Conservation (phyloP, 2,888 invertebrate genomes). For the Agrotis clavis region DNA sequence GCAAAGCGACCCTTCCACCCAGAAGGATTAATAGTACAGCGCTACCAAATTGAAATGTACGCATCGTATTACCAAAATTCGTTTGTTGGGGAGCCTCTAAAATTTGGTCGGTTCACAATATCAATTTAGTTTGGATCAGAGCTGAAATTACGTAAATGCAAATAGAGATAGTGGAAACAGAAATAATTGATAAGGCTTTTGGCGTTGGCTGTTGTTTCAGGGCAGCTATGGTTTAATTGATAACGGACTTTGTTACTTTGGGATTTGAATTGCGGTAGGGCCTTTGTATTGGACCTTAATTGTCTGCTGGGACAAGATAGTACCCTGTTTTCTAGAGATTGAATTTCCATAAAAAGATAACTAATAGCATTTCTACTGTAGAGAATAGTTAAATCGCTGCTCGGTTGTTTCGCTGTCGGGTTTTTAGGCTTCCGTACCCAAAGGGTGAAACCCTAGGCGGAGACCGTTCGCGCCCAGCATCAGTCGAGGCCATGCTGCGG, state of each 20-base stretch:
- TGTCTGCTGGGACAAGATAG: constrained; percentile 23
- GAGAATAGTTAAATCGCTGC: too few relatives aligned
- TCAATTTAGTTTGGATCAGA: constrained; percentile 73
- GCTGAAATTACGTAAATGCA: constrained; percentile 66
- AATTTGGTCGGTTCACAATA: constrained; percentile 66
- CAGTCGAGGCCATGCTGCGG: too few relatives aligned
- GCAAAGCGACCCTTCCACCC: constrained; percentile 56
- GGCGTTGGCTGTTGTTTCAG: constrained; percentile 51
- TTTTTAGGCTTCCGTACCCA: too few relatives aligned
- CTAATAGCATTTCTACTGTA: not conserved
- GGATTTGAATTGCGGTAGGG: constrained; percentile 34
- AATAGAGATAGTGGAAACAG: constrained; percentile 65
- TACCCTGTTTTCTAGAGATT: not conserved
- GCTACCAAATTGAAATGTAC: constrained; percentile 67
- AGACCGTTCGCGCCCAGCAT: too few relatives aligned
- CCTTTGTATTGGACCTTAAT: constrained; percentile 31
- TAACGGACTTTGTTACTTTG: constrained; percentile 48
- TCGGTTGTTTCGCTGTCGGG: too few relatives aligned
- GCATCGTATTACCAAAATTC: constrained; percentile 38
- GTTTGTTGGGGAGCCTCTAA: constrained; percentile 34
- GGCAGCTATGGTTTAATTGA: constrained; percentile 44
- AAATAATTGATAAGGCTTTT: constrained; percentile 67
- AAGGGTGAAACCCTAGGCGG: too few relatives aligned
- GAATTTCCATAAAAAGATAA: not conserved
- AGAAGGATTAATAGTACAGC: constrained; percentile 64